Conservation (phyloP, 1,140 invertebrate species). For the Paralvinella palmiformis region DNA sequence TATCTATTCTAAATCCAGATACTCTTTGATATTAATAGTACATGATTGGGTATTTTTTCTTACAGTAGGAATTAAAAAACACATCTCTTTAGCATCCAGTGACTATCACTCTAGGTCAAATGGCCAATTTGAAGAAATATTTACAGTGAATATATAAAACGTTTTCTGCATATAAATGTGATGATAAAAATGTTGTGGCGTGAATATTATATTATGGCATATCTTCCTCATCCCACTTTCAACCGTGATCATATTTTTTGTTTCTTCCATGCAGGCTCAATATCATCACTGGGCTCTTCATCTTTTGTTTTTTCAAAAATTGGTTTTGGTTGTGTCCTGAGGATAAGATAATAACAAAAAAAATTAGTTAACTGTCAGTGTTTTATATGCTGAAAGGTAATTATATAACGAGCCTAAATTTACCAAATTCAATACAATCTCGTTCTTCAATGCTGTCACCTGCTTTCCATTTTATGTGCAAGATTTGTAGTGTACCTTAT, state of each 20-base stretch:
- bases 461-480: background rate
- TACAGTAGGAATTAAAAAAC: too few species aligned
- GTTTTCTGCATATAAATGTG: too few species aligned
- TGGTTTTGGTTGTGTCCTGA: slow-evolving; percentile 67
- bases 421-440: background rate
- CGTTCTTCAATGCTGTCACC: slow-evolving; percentile 16
- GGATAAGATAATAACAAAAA: slow-evolving; percentile 18
- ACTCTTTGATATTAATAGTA: too few species aligned
- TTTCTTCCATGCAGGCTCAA: slow-evolving; percentile 51
- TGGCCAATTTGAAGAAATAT: too few species aligned
- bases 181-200: too few species aligned
- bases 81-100: too few species aligned
- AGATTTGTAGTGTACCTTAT: background rate
- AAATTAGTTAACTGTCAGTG: background rate
- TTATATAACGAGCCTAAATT: slow-evolving; percentile 2
- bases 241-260: slow-evolving; percentile 30
- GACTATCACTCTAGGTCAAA: too few species aligned
- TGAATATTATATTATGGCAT: too few species aligned
- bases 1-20: too few species aligned
- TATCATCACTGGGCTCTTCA: slow-evolving; percentile 44
- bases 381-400: background rate
- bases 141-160: too few species aligned
- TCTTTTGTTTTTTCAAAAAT: slow-evolving; percentile 59
- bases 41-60: too few species aligned
- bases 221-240: background rate